Percentiles rank a stretch among this genome's conserved stretches.
phyloP scores from a whole-genome alignment of 2,113 vertebrate genomes.

The Hippocampus comes region DNA sequence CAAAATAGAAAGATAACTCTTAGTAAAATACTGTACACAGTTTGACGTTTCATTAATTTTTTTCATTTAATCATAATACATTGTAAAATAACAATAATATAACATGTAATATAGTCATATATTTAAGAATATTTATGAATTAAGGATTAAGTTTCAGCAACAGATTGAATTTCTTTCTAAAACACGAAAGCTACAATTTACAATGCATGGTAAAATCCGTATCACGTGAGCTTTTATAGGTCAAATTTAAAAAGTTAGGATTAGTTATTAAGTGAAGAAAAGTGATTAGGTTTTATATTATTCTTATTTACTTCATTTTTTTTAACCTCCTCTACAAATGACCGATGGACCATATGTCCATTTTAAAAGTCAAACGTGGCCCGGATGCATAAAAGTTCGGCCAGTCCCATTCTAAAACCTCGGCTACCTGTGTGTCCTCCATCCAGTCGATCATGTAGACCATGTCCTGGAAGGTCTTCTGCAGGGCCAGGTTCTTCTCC shows the following conservation, averaged over 20 bases:
- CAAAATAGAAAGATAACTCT: not conserved
- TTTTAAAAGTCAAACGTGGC: not conserved
- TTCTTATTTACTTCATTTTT: not conserved
- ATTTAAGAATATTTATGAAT: no score
- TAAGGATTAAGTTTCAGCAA: no score
- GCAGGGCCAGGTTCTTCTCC: constrained; percentile 88
- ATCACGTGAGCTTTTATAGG: no score
- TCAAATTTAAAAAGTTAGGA: no score
- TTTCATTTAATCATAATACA: no score
- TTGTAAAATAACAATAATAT: not conserved
- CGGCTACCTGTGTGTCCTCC: constrained; percentile 89
- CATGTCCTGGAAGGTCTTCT: constrained; percentile 97
- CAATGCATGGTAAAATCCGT: no score
- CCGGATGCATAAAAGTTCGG: not conserved
- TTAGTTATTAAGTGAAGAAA: no score
- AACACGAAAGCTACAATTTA: no score
- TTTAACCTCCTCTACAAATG: not conserved
- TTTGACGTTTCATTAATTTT: not conserved
- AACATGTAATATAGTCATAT: no score
- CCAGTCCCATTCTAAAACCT: not conserved
- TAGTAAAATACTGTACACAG: not conserved
- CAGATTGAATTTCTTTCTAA: no score
- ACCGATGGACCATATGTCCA: no score
- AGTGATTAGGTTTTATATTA: not conserved
- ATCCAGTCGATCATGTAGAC: constrained; percentile 99